Evolutionary conservation across 64 coral and sea anemone species (phyloP), one percentile per base, ranked within the genome.

Genomic region (Anthopleura sola): DNA sequence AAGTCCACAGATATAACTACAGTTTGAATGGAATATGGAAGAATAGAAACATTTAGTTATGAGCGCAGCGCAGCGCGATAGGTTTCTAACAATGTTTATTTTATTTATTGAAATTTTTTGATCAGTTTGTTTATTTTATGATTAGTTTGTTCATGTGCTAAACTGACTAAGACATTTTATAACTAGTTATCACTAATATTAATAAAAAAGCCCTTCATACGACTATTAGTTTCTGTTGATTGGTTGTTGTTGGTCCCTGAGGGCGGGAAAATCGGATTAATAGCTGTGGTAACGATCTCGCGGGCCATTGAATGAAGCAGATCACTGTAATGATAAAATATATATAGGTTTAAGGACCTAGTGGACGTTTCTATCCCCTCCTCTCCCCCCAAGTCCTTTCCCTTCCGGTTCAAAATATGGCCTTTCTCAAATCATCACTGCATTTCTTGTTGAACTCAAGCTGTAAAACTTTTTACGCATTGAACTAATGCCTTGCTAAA

Each of bases 181-280:
- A 71, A 71, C 66, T 71, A 71, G 0, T 15, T 17, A 13, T 71
- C 50, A 53, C 16, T 33, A 16, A 71, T 71, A 71, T 71, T 71
- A 15, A 71, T 71, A 71, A 71, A 71, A 71, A 32, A 15, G 26
- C 66, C 66, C 2, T 71, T 71, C 28, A 36, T 71, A 71, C 3
- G 21, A 24, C 58, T n/a, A 26, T 71, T 71, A 15, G 66, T 71
- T 3, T 71, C 11, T 34, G 28, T 71, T 71, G 66, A 15, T 28
- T 69, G 66, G 66, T 69, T 3, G 8, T 71, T 34, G 66, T 71
- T 71, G 66, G 29, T 34, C 31, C 24, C 14, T 11, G 66, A 34
- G 19, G 82, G 82, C 36, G 82, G 82, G 28, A 83, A 83, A 58
- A 83, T 49, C 32, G 82, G 49, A 20, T 83, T 51, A 57, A 83